phyloP scores from a whole-genome alignment of 1,140 invertebrate species.

The Ctenoplectra terminalis region DNA sequence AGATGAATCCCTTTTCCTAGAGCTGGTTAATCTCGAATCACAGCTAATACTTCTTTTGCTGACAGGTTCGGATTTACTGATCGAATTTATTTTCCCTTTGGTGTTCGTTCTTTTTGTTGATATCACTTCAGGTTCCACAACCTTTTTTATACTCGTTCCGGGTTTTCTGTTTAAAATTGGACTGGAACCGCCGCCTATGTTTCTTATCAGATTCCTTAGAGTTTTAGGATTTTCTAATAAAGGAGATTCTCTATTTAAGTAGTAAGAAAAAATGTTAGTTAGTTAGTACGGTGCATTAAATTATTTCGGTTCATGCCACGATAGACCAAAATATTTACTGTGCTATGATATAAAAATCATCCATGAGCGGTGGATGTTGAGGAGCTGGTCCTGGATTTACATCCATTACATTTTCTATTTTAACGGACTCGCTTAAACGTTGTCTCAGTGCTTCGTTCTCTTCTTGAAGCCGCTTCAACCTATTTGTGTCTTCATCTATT shows the following conservation, averaged over 20 bases:
- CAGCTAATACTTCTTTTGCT: conserved; percentile 81
- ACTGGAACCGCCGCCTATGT: conserved; percentile 90
- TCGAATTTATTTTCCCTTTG: conserved; percentile 78
- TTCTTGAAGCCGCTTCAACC: conserved; percentile 91
- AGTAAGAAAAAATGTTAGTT: conserved; percentile 10
- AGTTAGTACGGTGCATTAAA: neutral
- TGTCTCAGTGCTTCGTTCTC: conserved; percentile 90
- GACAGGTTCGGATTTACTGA: conserved; percentile 78
- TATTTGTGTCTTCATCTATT: conserved; percentile 92
- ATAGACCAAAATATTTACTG: conserved; percentile 84
- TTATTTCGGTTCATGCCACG: neutral
- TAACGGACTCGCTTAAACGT: conserved; percentile 80
- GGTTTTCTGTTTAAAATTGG: conserved; percentile 90
- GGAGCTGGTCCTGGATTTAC: conserved; percentile 85
- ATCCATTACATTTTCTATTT: conserved; percentile 83
- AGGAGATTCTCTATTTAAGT: conserved; percentile 82
- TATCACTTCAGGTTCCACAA: conserved; percentile 70
- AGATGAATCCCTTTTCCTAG: conserved; percentile 81
- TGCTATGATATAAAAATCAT: conserved; percentile 96
- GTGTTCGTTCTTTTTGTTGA: conserved; percentile 78
- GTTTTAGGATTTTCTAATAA: conserved; percentile 85
- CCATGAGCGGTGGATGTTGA: conserved; percentile 90
- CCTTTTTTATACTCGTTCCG: conserved; percentile 75
- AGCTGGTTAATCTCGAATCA: conserved; percentile 80
- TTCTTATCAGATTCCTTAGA: conserved; percentile 89